Base-by-base conservation (phyloP, 2,797 vertebrate genomes). In the Podarcis siculus region DNA sequence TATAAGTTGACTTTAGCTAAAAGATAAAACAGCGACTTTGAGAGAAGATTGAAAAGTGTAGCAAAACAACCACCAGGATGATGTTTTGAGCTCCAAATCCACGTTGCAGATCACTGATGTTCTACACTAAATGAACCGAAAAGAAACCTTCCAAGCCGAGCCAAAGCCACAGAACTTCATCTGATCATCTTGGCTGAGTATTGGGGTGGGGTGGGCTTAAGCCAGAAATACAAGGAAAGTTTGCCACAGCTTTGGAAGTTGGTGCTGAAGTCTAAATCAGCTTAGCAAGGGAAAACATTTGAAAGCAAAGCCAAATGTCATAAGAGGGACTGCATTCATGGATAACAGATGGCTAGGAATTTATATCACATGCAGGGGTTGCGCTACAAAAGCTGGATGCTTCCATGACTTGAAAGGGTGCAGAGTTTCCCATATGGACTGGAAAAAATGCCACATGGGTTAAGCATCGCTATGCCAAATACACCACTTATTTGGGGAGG, bases 1-100 rank as follows among this genome's bases (percentile, higher is more conserved):
- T 37, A 71, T 71, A 25, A 71, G 23, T 32, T 61, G 61, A 55
- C 69, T 13, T 69, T 82, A 58, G 61, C 61, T 55, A 71, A 78
- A 61, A 77, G 58, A 85, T 66, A 78, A 89, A 85, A 64, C 30
- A 69, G 15, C 49, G 17, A 67, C 49, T 87, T 87, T 32, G 69
- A 79, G 55, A 64, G 27, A 55, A 76, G 58, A 87, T 37, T 79
- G 30, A 79, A 81, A 75, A 39, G 30, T 25, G 6, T 49, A 67
- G 32, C 7, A 82, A 58, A 8, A n/a, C 72, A 86, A 39, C 5
- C 35, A 66, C 5, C 3, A 66, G 77, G 30, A 39, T 76, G 23
- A 45, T 72, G 58, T 30, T 35, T 23, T 39, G 84, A 58, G 61
- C 13, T 69, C n/a, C 42, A 8, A 39, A 13, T 86, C 21, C 42